Evolutionary conservation across 2,797 vertebrate species (phyloP).

Genomic region (Buphagus erythrorhynchus): DNA sequence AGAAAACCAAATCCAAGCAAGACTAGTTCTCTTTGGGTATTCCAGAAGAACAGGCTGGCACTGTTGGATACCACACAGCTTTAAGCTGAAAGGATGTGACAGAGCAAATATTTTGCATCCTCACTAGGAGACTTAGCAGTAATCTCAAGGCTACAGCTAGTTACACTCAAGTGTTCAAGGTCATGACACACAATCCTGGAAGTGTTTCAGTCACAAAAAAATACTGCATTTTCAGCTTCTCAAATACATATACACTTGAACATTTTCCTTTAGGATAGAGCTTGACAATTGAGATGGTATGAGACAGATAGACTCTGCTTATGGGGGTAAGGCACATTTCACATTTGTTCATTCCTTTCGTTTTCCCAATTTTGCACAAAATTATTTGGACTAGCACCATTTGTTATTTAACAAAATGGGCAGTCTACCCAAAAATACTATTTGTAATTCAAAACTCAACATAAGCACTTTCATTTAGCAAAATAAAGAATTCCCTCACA

Average conservation of each 20-base stretch:
- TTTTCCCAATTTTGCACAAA: neutral
- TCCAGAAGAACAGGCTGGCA: neutral
- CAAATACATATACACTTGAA: neutral
- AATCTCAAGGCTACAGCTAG: neutral
- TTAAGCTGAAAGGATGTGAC: neutral
- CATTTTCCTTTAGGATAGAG: neutral
- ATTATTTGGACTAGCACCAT: neutral
- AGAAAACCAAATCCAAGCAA: neutral
- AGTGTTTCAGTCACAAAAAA: neutral
- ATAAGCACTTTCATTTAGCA: neutral
- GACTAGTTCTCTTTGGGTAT: neutral
- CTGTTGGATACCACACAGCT: neutral
- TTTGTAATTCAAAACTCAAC: neutral
- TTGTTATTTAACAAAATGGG: neutral
- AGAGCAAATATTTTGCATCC: neutral
- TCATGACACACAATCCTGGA: neutral
- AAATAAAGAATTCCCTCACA: neutral
- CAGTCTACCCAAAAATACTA: neutral
- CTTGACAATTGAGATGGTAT: neutral
- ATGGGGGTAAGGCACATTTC: neutral
- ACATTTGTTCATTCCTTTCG: neutral
- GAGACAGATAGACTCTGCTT: neutral
- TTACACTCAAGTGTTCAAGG: neutral
- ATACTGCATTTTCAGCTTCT: neutral
- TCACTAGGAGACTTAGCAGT: neutral